Base-by-base conservation (phyloP, 2,888 invertebrate species). In the Magallana nippona region DNA sequence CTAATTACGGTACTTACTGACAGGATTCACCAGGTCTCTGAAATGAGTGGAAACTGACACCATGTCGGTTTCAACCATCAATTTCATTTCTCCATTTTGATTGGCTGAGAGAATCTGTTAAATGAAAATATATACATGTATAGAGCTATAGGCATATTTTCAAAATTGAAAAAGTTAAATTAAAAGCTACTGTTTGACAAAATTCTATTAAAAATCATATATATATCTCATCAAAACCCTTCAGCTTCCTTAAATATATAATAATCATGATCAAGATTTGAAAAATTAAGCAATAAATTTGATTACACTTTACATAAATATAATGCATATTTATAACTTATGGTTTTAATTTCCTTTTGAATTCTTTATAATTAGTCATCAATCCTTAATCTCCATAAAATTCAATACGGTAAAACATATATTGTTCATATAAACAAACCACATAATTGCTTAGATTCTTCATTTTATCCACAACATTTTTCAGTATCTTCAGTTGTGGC, bases 41-140 rank as follows among this genome's bases (percentile, higher is more conserved):
- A 98, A 98, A 91, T 97, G 96, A 0, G 97, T 97, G 0, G 97
- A 96, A 2, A 98, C 96, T 79, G 96, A 96, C 5, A 97, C 97
- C 94, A 96, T 96, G 89, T 97, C 97, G 0, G 97, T 97, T 92
- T 97, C 96, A 60, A 97, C 96, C 89, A 96, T 96, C 62, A 98
- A 94, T 79, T 90, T 92, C 91, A 94, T 91, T 80, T 94, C 93
- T 82, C 98, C 98, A 82, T 95, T 95, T 56, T 96, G 96, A 58
- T 96, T 96, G 0, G 97, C 97, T 85, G 96, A 95, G 60, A 98
- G 95, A 1, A 96, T 95, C 94, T 94, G 86, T 11, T 82, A 77
- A n/a, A 77, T 77, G 77, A 77, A 78, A 79, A 81, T 55, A 80
- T 3, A 81, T 32, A 80, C 8, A 81, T 32, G 8, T 55, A 27